These are phyloP conservation scores for Panthera tigris DNA, from an alignment of 2,113 vertebrate species.

Conservation along the genomic window DNA sequence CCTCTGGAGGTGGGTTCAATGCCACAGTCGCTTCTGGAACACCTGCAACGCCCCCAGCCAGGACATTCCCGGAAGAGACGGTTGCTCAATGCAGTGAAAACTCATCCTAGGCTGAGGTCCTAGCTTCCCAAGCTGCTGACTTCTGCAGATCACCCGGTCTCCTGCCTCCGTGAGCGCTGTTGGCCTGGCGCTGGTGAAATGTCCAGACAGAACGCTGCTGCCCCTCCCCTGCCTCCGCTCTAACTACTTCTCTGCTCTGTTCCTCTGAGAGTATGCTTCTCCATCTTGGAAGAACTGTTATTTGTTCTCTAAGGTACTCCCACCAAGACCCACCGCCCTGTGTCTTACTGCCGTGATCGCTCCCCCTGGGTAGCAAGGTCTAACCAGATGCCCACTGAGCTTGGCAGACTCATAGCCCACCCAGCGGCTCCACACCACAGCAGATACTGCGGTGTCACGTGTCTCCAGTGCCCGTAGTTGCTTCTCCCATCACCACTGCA, in stretches of 20 bases:
- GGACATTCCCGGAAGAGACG: neutral
- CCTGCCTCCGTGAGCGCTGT: neutral
- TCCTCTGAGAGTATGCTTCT: neutral
- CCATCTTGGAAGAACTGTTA: neutral
- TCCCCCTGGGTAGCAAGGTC: neutral
- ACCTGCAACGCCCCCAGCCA: neutral
- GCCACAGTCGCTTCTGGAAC: neutral
- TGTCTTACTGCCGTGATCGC: neutral
- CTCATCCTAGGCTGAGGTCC: neutral
- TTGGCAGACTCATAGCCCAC: neutral
- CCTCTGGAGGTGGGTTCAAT: slow-evolving; percentile 16
- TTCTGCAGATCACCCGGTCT: neutral
- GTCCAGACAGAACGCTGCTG: fast-evolving
- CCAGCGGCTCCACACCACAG: neutral
- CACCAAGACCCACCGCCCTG: neutral
- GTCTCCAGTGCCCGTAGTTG: fast-evolving
- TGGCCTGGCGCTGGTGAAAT: neutral
- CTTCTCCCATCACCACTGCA: fast-evolving
- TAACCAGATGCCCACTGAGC: neutral
- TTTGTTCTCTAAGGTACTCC: neutral
- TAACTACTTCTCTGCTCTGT: neutral
- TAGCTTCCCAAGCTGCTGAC: neutral
- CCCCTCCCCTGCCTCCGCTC: neutral
- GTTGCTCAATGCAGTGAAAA: neutral
- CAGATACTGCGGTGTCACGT: fast-evolving